Evolutionary conservation across 2,113 vertebrate species (phyloP).

Genomic region (Myrmophylax atrothorax): DNA sequence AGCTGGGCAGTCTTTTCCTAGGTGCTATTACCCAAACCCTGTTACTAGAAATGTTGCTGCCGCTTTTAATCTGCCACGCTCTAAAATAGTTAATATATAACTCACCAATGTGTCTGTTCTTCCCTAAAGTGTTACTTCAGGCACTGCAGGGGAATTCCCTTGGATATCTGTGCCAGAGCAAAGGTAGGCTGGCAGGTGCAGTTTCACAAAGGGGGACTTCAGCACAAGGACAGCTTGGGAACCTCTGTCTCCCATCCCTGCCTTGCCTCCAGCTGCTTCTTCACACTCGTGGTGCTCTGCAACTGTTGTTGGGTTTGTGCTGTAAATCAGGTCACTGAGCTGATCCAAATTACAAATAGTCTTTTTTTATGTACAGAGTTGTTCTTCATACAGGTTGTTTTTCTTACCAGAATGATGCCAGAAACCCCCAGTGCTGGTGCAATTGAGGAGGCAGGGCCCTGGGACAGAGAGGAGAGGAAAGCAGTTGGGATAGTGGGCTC

Average conservation of each 20-base stretch:
- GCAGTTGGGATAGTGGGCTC: accelerated
- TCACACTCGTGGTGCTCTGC: not conserved
- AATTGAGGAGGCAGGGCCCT: not conserved
- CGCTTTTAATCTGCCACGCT: not conserved
- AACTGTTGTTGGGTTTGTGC: not conserved
- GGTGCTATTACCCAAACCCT: not conserved
- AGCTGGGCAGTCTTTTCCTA: not conserved
- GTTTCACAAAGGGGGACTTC: not conserved
- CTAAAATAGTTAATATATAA: slow-evolving; percentile 5
- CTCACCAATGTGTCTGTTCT: not conserved
- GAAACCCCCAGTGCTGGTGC: not conserved
- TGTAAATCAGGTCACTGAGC: not conserved
- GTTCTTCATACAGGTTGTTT: not conserved
- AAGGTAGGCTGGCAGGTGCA: not conserved
- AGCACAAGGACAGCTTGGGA: not conserved
- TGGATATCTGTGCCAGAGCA: not conserved
- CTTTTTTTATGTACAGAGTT: not conserved
- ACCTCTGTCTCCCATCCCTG: not conserved
- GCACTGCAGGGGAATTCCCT: slow-evolving; percentile 1
- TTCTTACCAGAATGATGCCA: not conserved
- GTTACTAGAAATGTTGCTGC: not conserved
- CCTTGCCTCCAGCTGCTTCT: not conserved
- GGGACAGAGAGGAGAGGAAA: not conserved
- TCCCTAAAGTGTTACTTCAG: slow-evolving; percentile 3
- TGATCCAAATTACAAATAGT: not conserved